phyloP scores from a whole-genome alignment of 2,113 vertebrate species.

The Maccullochella peelii region DNA sequence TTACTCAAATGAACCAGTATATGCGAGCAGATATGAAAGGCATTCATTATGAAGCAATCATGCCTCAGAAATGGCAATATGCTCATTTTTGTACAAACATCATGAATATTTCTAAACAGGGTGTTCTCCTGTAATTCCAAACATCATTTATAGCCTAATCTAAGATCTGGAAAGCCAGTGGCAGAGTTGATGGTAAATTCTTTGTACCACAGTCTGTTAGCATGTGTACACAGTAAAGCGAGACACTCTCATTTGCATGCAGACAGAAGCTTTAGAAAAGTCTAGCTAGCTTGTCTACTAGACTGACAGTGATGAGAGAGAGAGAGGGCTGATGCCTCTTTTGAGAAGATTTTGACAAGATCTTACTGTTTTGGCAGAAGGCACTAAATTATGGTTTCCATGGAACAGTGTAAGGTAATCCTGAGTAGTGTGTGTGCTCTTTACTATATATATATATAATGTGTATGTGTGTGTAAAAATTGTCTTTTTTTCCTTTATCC shows the following conservation, averaged over 20 bases:
- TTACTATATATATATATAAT: too few relatives aligned
- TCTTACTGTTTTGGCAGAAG: conserved; percentile 27
- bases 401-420: conserved; percentile 14
- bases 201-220: conserved; percentile 35
- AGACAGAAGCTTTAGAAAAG: conserved; percentile 33
- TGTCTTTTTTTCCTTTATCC: neutral
- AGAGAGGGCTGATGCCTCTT: conserved; percentile 34
- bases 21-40: neutral
- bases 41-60: conserved; percentile 21
- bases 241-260: conserved; percentile 49
- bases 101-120: conserved; percentile 16
- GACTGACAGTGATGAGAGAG: conserved; percentile 52
- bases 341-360: conserved; percentile 49
- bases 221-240: conserved; percentile 35
- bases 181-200: conserved; percentile 13
- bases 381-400: conserved; percentile 7
- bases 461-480: too few relatives aligned
- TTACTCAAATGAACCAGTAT: neutral
- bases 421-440: neutral
- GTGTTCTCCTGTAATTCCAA: conserved; percentile 25
- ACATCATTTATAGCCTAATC: conserved; percentile 27
- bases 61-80: conserved; percentile 27
- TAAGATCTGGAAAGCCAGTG: conserved; percentile 18
- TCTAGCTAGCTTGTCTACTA: conserved; percentile 34
- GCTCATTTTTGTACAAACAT: conserved; percentile 12